phyloP scores from a whole-genome alignment of 2,113 vertebrate species.

The Dunckerocampus dactyliophorus region DNA sequence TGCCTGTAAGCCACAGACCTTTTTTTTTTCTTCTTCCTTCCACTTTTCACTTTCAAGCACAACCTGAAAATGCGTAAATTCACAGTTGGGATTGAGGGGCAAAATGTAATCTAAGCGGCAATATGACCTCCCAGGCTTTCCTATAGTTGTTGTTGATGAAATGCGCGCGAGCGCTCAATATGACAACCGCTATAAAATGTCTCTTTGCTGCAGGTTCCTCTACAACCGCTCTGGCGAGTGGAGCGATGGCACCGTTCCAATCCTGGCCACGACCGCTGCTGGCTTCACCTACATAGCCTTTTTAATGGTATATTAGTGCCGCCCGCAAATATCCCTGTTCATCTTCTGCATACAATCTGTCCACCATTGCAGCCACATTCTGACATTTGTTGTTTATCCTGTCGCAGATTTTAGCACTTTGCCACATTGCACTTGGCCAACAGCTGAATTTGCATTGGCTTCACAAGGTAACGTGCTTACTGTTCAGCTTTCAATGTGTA shows the following conservation, averaged over 20 bases:
- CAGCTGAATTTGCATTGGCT: conserved; percentile 98
- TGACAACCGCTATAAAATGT: conserved; percentile 9
- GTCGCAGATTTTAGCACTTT: conserved; percentile 87
- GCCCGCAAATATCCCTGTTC: conserved; percentile 17
- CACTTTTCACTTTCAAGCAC: background rate
- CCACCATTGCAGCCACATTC: background rate
- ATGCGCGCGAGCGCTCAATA: background rate
- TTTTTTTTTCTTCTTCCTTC: background rate
- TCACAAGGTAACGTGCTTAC: conserved; percentile 83
- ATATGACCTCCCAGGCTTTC: background rate
- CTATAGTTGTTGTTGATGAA: background rate
- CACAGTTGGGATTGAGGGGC: conserved; percentile 1
- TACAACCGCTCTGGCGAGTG: conserved; percentile 90
- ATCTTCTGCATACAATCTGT: conserved; percentile 5
- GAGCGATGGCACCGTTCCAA: conserved; percentile 92
- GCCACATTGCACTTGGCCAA: conserved; percentile 90
- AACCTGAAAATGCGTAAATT: background rate
- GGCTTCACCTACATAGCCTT: conserved; percentile 88
- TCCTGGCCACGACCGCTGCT: conserved; percentile 84
- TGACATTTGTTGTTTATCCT: conserved; percentile 4
- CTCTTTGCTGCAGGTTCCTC: conserved; percentile 81
- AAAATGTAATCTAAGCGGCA: conserved; percentile 1
- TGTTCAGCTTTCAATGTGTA: conserved; percentile 9
- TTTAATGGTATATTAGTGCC: conserved; percentile 76
- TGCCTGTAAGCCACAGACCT: conserved; percentile 1